Percentiles rank a stretch among this genome's conserved stretches.
phyloP scores from a whole-genome alignment of 1,140 invertebrate species.

The Theocolax elegans region DNA sequence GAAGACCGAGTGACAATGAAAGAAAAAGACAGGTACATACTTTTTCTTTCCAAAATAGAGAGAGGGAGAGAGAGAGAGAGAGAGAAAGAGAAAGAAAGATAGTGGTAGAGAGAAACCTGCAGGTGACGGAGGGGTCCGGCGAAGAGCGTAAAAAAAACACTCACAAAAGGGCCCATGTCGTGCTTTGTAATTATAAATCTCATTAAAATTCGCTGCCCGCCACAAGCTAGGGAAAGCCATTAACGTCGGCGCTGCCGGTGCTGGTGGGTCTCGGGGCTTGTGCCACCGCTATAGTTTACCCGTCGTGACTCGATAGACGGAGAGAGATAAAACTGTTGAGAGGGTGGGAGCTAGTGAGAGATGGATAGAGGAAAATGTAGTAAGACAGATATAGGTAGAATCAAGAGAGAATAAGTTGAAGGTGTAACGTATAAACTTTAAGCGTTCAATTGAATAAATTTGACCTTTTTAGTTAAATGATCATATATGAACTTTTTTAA shows the following conservation, averaged over 20 bases:
- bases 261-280: neutral
- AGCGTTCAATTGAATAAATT: too few species aligned
- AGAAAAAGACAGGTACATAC: too few species aligned
- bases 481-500: too few species aligned
- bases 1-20: neutral
- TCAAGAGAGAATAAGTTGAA: neutral
- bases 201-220: conserved; percentile 59
- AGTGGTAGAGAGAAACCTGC: neutral
- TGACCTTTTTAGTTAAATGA: too few species aligned
- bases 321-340: neutral
- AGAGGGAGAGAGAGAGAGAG: neutral
- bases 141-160: too few species aligned
- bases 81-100: neutral
- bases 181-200: conserved; percentile 62
- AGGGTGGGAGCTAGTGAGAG: neutral
- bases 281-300: conserved; percentile 6
- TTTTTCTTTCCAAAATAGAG: too few species aligned
- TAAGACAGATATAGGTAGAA: neutral
- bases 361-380: neutral
- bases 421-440: too few species aligned
- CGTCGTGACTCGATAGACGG: conserved; percentile 6
- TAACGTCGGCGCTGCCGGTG: conserved; percentile 47
- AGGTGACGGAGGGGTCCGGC: too few species aligned
- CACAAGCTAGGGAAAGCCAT: conserved; percentile 52
- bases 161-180: conserved; percentile 22